phyloP scores from a whole-genome alignment of 2,797 vertebrate genomes.

The Muscicapa comitata region DNA sequence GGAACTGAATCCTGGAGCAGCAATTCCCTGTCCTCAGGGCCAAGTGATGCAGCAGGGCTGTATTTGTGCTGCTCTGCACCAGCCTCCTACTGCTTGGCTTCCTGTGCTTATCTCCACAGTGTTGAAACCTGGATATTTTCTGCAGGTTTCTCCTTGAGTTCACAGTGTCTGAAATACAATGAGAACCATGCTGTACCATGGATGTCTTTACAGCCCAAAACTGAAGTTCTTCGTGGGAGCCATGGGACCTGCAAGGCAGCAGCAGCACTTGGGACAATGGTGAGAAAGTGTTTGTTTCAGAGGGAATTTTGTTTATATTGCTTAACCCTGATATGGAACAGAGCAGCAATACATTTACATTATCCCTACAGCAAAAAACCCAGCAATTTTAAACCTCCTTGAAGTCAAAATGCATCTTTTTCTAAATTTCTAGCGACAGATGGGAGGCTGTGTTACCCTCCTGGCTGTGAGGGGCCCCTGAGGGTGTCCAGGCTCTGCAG shows the following conservation, averaged over 20 bases:
- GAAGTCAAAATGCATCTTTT: background rate
- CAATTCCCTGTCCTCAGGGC: rapidly evolving
- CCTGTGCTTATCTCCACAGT: rapidly evolving
- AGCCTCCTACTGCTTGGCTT: background rate
- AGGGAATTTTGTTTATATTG: background rate
- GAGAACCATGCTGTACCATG: rapidly evolving
- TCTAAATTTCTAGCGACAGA: background rate
- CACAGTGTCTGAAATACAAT: background rate
- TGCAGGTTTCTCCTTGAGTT: background rate
- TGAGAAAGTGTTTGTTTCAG: background rate
- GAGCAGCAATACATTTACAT: background rate
- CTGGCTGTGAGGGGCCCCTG: background rate
- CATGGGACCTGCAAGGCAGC: rapidly evolving
- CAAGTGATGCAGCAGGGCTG: rapidly evolving
- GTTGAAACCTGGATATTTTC: background rate
- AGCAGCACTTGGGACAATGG: background rate
- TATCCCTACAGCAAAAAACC: background rate
- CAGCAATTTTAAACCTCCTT: background rate
- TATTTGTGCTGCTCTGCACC: rapidly evolving
- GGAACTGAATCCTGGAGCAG: background rate
- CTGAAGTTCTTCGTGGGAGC: rapidly evolving
- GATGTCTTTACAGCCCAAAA: background rate
- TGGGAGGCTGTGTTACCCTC: background rate
- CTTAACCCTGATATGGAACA: background rate
- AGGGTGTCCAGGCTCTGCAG: background rate